phyloP scores from a whole-genome alignment of 2,888 invertebrate species.

The Charanyca ferruginea region DNA sequence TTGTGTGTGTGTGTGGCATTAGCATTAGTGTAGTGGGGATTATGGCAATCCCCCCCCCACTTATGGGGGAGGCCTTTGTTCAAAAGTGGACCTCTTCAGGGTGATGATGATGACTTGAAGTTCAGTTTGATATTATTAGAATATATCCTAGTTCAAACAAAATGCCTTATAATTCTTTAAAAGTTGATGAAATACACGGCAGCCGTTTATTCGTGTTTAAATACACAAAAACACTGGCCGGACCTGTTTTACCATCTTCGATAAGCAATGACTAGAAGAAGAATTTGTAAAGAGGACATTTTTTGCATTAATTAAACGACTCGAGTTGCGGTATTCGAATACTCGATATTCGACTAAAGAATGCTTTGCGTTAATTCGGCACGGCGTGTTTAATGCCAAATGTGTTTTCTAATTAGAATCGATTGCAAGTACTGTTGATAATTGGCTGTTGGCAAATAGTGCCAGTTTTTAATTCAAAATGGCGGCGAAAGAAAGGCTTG shows the following conservation, averaged over 20 bases:
- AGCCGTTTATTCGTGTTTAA: conserved; percentile 23
- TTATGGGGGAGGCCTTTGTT: too few relatives aligned
- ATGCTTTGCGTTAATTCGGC: conserved; percentile 38
- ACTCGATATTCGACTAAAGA: conserved; percentile 44
- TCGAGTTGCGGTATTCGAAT: conserved; percentile 45
- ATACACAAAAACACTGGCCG: conserved; percentile 47
- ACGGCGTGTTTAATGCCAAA: conserved; percentile 36
- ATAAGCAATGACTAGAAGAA: conserved; percentile 47
- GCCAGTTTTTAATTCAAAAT: conserved; percentile 42
- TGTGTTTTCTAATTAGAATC: conserved; percentile 47
- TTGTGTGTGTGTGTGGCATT: too few relatives aligned
- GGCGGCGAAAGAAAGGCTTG: conserved; percentile 35
- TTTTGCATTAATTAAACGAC: conserved; percentile 56
- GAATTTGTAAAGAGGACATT: conserved; percentile 56
- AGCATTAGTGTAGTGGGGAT: too few relatives aligned
- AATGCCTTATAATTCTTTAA: background rate
- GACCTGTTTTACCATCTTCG: conserved; percentile 58
- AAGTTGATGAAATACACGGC: conserved; percentile 14
- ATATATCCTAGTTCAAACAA: conserved; percentile 15
- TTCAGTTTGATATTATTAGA: conserved; percentile 19
- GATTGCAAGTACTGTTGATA: conserved; percentile 41
- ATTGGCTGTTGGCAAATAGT: conserved; percentile 44
- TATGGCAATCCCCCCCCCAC: too few relatives aligned
- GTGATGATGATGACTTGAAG: too few relatives aligned
- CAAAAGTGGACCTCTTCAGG: too few relatives aligned